These are phyloP conservation scores for Drosophila bunnanda DNA, from an alignment of 2,888 invertebrate genomes.

Conservation along the genomic window DNA sequence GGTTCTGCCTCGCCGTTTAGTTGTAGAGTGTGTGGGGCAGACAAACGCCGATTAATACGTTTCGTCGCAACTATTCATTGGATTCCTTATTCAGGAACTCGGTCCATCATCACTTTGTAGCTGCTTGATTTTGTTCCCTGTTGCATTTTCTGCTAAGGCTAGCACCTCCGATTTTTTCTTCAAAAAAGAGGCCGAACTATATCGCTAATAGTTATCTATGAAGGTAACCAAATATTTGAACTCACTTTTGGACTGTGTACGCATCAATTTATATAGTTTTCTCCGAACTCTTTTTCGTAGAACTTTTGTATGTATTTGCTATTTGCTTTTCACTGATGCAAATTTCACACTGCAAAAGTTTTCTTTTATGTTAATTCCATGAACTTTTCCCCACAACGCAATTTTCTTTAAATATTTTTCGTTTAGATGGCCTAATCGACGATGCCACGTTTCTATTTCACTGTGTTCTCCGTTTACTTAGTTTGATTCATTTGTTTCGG, in stretches of 20 bases:
- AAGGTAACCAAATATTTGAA: background rate
- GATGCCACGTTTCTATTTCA: slow-evolving; percentile 1
- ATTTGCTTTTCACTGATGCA: background rate
- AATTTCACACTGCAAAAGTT: background rate
- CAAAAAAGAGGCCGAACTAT: background rate
- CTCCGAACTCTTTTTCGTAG: background rate
- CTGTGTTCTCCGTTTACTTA: background rate
- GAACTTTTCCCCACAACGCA: background rate
- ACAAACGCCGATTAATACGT: background rate
- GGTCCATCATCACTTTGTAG: background rate
- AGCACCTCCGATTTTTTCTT: background rate
- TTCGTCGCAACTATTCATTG: background rate
- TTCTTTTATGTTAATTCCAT: background rate
- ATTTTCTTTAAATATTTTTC: background rate
- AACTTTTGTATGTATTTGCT: background rate
- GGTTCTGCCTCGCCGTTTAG: too few species aligned
- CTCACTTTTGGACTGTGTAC: background rate
- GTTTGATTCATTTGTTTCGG: background rate
- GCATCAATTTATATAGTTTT: background rate
- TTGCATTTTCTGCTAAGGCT: background rate
- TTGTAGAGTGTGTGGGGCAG: background rate
- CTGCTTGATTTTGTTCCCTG: background rate
- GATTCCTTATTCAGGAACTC: background rate
- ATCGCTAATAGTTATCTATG: background rate
- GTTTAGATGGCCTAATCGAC: background rate